Evolutionary conservation across 2,797 vertebrate genomes (phyloP).

Genomic region (Leptatherina wallacei): DNA sequence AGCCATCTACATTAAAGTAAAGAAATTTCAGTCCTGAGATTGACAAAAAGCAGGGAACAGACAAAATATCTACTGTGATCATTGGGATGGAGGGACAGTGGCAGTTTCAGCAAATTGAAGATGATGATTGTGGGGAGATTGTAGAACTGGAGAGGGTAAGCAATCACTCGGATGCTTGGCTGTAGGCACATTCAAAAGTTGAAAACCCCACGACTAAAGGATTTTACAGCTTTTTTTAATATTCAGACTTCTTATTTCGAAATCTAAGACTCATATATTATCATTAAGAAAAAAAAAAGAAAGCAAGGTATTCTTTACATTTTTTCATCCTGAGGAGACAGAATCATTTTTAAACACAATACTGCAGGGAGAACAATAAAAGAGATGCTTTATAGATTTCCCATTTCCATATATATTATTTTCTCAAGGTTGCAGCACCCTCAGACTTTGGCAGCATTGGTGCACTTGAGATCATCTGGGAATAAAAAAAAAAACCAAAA

Average conservation of each 20-base stretch:
- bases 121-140: constrained; percentile 72
- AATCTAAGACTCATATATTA: constrained; percentile 76
- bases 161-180: constrained; percentile 79
- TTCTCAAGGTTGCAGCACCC: constrained; percentile 84
- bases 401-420: constrained; percentile 88
- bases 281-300: constrained; percentile 52
- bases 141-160: constrained; percentile 72
- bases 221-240: constrained; percentile 80
- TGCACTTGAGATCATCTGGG: constrained; percentile 75
- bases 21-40: constrained; percentile 84
- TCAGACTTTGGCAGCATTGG: constrained; percentile 79
- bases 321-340: constrained; percentile 86
- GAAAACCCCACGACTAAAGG: constrained; percentile 81
- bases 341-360: constrained; percentile 83
- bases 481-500: constrained; percentile 9
- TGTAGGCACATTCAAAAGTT: constrained; percentile 85
- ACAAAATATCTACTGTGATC: constrained; percentile 71
- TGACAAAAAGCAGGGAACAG: constrained; percentile 80
- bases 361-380: constrained; percentile 84
- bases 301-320: constrained; percentile 77
- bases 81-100: constrained; percentile 64
- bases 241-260: constrained; percentile 79
- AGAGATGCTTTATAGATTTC: constrained; percentile 83
- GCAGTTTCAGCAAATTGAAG: constrained; percentile 80
- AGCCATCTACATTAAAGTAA: constrained; percentile 81